Evolutionary conservation across 2,113 vertebrate genomes (phyloP).

Genomic region (Mesitornis unicolor): DNA sequence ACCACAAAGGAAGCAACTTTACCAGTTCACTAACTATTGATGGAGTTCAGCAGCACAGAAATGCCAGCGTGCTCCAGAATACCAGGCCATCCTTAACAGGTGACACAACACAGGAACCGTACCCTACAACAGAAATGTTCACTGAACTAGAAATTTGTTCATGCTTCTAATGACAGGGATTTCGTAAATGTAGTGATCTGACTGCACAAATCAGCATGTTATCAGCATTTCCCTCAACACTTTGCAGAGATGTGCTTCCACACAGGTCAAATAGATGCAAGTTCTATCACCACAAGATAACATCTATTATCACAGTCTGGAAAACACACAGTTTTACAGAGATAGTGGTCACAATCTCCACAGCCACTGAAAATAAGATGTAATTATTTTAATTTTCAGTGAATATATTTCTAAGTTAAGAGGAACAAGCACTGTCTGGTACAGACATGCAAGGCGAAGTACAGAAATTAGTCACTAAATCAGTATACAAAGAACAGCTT

Average conservation of each 20-base stretch:
- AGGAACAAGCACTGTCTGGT: neutral
- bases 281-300: neutral
- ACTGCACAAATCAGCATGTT: neutral
- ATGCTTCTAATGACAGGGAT: neutral
- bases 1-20: neutral
- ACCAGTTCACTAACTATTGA: neutral
- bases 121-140: neutral
- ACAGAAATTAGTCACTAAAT: neutral
- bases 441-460: neutral
- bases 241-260: neutral
- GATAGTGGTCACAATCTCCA: neutral
- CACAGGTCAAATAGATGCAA: neutral
- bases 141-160: neutral
- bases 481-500: neutral
- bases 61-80: neutral
- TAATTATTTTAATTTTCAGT: neutral
- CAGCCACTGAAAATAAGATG: neutral
- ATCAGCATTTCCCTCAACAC: neutral
- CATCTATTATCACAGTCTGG: neutral
- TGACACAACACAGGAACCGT: neutral
- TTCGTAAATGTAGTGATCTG: neutral
- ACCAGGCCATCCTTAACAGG: neutral
- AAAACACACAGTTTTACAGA: neutral
- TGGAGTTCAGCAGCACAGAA: neutral
- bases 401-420: neutral